Percentiles rank a stretch among this genome's conserved stretches.
Evolutionary conservation across 2,113 vertebrate genomes (phyloP).

Genomic region (Aspiorhynchus laticeps): DNA sequence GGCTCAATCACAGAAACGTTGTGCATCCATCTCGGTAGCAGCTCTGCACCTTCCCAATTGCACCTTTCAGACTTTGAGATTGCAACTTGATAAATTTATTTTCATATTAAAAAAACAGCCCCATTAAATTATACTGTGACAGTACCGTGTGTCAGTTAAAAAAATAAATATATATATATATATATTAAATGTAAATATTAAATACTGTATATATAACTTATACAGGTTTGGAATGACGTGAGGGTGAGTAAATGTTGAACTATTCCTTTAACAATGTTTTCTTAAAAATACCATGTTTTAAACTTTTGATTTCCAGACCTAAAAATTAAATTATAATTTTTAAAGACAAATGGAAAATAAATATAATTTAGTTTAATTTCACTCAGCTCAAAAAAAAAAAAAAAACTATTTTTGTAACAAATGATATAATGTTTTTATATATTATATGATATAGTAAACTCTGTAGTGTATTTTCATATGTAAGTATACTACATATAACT

Average conservation of each 20-base stretch:
- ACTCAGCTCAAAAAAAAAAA: not conserved
- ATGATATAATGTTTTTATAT: not conserved
- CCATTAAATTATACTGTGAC: not conserved
- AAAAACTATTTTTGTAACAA: too few relatives aligned
- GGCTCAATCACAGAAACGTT: not conserved
- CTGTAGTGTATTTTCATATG: not conserved
- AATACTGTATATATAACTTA: not conserved
- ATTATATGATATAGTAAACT: not conserved
- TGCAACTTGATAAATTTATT: not conserved
- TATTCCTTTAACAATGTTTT: not conserved
- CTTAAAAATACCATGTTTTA: not conserved
- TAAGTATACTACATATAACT: not conserved
- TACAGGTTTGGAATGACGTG: too few relatives aligned
- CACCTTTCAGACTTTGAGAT: not conserved
- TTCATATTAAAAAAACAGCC: constrained; percentile 38
- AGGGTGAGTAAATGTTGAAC: too few relatives aligned
- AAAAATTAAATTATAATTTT: not conserved
- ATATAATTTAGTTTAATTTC: not conserved
- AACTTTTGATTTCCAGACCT: not conserved
- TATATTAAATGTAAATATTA: not conserved
- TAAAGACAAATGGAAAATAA: not conserved
- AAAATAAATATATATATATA: not conserved
- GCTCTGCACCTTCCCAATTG: not conserved
- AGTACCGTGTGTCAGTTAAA: not conserved
- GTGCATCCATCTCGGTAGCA: not conserved